A percentile compares a stretch with the other conserved stretches of the same genome.
Evolutionary conservation across 2,113 vertebrate species (phyloP).

Genomic region (Takifugu bimaculatus): DNA sequence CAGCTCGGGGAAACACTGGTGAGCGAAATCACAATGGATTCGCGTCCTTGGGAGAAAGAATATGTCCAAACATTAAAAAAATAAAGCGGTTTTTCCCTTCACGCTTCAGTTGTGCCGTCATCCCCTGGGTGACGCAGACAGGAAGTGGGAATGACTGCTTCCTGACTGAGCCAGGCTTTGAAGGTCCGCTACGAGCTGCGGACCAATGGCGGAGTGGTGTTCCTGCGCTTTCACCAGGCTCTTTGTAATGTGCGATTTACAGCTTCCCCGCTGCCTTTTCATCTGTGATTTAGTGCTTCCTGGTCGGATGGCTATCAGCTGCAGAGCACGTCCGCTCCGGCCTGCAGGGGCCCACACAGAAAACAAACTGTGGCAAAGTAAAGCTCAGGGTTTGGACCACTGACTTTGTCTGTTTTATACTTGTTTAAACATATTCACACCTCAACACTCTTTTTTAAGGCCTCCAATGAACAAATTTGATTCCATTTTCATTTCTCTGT

Average conservation of each 20-base stretch:
- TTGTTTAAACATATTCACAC: too few relatives aligned
- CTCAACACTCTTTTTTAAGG: too few relatives aligned
- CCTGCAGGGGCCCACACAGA: slow-evolving; percentile 33
- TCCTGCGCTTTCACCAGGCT: slow-evolving; percentile 63
- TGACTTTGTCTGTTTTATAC: slow-evolving; percentile 1
- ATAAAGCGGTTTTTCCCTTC: slow-evolving; percentile 43
- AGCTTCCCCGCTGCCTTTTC: slow-evolving; percentile 55
- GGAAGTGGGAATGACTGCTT: slow-evolving; percentile 74
- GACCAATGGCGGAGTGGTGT: slow-evolving; percentile 49
- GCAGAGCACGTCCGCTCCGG: slow-evolving; percentile 53
- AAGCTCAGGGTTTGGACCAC: not conserved
- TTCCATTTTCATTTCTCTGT: too few relatives aligned
- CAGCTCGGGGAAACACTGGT: slow-evolving; percentile 29
- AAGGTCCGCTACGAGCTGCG: slow-evolving; percentile 51
- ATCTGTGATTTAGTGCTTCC: slow-evolving; percentile 72
- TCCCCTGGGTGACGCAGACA: slow-evolving; percentile 53
- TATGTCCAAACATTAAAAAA: slow-evolving; percentile 45
- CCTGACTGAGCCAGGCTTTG: slow-evolving; percentile 65
- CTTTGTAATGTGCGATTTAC: slow-evolving; percentile 72
- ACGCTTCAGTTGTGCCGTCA: slow-evolving; percentile 40
- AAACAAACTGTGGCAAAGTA: slow-evolving; percentile 3
- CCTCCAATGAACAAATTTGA: too few relatives aligned
- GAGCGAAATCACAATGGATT: slow-evolving; percentile 43
- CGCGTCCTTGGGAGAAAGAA: slow-evolving; percentile 61
- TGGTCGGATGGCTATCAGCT: slow-evolving; percentile 59